phyloP scores from a whole-genome alignment of 2,888 invertebrate genomes.

The Cantharis rufa region DNA sequence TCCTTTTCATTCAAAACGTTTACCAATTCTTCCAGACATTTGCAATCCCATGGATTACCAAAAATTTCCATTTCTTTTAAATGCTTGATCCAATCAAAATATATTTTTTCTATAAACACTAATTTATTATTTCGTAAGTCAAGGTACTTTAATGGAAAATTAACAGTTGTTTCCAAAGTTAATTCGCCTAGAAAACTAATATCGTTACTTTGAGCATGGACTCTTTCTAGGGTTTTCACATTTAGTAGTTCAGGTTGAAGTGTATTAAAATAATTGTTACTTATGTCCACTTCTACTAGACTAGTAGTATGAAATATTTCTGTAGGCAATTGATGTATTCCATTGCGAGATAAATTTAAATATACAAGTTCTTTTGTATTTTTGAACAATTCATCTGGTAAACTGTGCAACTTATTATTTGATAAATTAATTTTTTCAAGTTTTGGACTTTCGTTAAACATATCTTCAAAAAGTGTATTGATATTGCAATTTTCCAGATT shows the following conservation, averaged over 20 bases:
- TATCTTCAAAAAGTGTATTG: slow-evolving; percentile 10
- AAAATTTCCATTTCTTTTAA: slow-evolving; percentile 36
- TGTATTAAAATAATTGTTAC: slow-evolving; percentile 33
- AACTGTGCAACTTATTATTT: slow-evolving; percentile 25
- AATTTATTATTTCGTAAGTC: slow-evolving; percentile 36
- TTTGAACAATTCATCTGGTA: slow-evolving; percentile 28
- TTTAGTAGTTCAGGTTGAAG: slow-evolving; percentile 31
- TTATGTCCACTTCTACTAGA: slow-evolving; percentile 35
- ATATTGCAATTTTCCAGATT: slow-evolving; percentile 29
- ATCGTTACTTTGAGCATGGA: slow-evolving; percentile 34
- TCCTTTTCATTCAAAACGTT: slow-evolving; percentile 14
- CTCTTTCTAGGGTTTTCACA: slow-evolving; percentile 28
- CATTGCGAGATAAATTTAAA: slow-evolving; percentile 36
- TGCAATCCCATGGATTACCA: slow-evolving; percentile 40
- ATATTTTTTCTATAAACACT: slow-evolving; percentile 31
- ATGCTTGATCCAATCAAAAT: slow-evolving; percentile 34
- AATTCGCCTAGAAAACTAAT: slow-evolving; percentile 32
- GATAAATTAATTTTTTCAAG: slow-evolving; percentile 34
- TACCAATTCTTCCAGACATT: slow-evolving; percentile 32
- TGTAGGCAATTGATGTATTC: slow-evolving; percentile 23
- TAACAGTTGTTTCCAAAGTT: slow-evolving; percentile 26
- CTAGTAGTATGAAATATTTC: slow-evolving; percentile 33
- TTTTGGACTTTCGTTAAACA: slow-evolving; percentile 32
- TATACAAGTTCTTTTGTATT: slow-evolving; percentile 25
- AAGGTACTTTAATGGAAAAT: slow-evolving; percentile 30